phyloP scores from a whole-genome alignment of 1,140 invertebrate genomes.

The Ceratosolen fusciceps region DNA sequence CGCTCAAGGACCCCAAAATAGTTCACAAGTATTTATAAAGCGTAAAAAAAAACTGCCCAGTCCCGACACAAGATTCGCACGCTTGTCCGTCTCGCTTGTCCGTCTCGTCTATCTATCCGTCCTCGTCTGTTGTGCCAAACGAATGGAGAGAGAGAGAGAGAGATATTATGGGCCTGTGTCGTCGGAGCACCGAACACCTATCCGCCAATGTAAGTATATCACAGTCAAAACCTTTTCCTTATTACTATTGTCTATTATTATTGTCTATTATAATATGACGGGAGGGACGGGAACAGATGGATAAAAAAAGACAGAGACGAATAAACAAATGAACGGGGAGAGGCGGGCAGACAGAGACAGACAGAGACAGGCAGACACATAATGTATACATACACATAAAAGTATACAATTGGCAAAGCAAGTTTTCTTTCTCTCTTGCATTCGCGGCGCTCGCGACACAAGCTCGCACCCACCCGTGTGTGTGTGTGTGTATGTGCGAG shows the following conservation, averaged over 20 bases:
- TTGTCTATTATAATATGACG: not conserved
- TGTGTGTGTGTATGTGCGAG: too few species aligned
- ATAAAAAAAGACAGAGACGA: too few species aligned
- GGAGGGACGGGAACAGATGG: too few species aligned
- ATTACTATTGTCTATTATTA: not conserved
- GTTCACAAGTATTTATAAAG: slow-evolving; percentile 32
- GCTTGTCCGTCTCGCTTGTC: slow-evolving; percentile 26
- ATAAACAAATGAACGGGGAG: too few species aligned
- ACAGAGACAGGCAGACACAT: too few species aligned
- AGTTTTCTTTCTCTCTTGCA: slow-evolving; percentile 29
- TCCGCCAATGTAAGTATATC: slow-evolving; percentile 11
- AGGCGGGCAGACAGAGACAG: too few species aligned
- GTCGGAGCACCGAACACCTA: not conserved
- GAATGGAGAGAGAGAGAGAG: not conserved
- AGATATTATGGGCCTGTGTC: not conserved
- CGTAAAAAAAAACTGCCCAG: slow-evolving; percentile 4
- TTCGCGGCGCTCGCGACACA: slow-evolving; percentile 27
- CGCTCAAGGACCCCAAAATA: slow-evolving; percentile 25
- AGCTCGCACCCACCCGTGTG: not conserved
- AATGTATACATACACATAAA: too few species aligned
- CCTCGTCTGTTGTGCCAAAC: slow-evolving; percentile 12
- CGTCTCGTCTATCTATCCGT: slow-evolving; percentile 32
- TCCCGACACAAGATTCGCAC: slow-evolving; percentile 16
- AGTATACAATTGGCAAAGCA: not conserved
- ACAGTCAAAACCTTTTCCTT: not conserved